Evolutionary conservation across 2,888 invertebrate species (phyloP).

Genomic region (Ctena decussata): DNA sequence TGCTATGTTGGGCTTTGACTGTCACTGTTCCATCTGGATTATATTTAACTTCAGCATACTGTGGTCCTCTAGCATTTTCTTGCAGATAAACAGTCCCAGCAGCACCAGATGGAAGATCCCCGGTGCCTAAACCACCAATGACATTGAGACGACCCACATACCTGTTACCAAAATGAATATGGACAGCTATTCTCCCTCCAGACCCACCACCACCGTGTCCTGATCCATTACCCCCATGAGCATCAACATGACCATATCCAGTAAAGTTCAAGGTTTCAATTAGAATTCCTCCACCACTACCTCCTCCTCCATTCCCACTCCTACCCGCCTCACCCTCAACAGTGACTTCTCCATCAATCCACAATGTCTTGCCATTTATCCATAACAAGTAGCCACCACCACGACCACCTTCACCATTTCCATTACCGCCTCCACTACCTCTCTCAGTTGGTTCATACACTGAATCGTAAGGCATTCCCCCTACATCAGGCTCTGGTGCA

Average conservation of each 20-base stretch:
- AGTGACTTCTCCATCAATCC: conserved; percentile 75
- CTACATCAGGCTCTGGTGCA: conserved; percentile 64
- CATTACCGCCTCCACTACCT: conserved; percentile 79
- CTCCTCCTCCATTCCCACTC: conserved; percentile 74
- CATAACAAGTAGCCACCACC: conserved; percentile 78
- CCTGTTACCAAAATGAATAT: conserved; percentile 70
- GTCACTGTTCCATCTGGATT: conserved; percentile 51
- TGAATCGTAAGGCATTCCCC: conserved; percentile 77
- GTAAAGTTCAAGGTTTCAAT: conserved; percentile 77
- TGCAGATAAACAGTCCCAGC: conserved; percentile 79
- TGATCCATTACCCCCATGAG: conserved; percentile 72
- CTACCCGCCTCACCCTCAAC: conserved; percentile 69
- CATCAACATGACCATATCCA: conserved; percentile 76
- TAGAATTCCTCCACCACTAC: conserved; percentile 77
- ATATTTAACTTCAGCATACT: conserved; percentile 80
- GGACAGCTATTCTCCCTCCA: conserved; percentile 76
- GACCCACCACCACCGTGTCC: conserved; percentile 72
- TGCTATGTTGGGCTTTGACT: conserved; percentile 63
- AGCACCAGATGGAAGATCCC: conserved; percentile 74
- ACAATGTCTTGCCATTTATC: conserved; percentile 71
- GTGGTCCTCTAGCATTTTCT: conserved; percentile 78
- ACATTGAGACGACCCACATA: conserved; percentile 72
- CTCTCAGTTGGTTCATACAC: conserved; percentile 68
- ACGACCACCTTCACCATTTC: conserved; percentile 70
- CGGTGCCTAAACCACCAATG: conserved; percentile 71